phyloP scores from a whole-genome alignment of 2,888 invertebrate species.

The Alloscopus bannaensis region DNA sequence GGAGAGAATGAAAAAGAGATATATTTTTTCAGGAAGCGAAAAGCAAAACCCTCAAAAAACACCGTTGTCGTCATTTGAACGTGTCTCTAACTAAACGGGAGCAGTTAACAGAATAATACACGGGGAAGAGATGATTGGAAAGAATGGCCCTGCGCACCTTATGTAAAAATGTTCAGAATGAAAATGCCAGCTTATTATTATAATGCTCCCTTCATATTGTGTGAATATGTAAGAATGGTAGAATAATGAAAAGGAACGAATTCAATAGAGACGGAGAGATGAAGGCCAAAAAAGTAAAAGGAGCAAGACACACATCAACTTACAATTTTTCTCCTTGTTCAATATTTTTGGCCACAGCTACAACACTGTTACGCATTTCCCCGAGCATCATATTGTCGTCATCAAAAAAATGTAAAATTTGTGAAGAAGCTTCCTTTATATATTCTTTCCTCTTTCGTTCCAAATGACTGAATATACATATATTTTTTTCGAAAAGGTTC shows the following conservation, averaged over 20 bases:
- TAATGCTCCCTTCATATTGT: background rate
- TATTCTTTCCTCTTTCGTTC: slow-evolving; percentile 50
- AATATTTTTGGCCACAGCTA: background rate
- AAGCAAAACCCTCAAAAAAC: background rate
- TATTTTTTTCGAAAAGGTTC: slow-evolving; percentile 52
- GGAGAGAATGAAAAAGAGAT: slow-evolving; percentile 36
- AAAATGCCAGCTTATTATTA: slow-evolving; percentile 62
- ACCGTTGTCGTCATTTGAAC: background rate
- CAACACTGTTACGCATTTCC: background rate
- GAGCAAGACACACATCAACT: background rate
- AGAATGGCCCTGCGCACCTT: slow-evolving; percentile 2
- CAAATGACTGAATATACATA: slow-evolving; percentile 45
- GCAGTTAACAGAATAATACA: slow-evolving; percentile 26
- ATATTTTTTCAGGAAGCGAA: slow-evolving; percentile 37
- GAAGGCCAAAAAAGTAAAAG: slow-evolving; percentile 40
- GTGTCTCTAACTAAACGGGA: too few relatives aligned
- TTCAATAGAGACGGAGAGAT: too few relatives aligned
- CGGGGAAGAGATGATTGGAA: slow-evolving; percentile 5
- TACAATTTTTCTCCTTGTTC: background rate
- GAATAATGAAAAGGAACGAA: slow-evolving; percentile 48
- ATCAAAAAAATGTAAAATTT: background rate
- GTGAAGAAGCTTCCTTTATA: background rate
- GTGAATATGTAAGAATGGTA: slow-evolving; percentile 17
- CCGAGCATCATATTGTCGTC: background rate
- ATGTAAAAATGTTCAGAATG: slow-evolving; percentile 23